Conservation (phyloP, 2,797 vertebrate genomes). For the Catharus ustulatus region DNA sequence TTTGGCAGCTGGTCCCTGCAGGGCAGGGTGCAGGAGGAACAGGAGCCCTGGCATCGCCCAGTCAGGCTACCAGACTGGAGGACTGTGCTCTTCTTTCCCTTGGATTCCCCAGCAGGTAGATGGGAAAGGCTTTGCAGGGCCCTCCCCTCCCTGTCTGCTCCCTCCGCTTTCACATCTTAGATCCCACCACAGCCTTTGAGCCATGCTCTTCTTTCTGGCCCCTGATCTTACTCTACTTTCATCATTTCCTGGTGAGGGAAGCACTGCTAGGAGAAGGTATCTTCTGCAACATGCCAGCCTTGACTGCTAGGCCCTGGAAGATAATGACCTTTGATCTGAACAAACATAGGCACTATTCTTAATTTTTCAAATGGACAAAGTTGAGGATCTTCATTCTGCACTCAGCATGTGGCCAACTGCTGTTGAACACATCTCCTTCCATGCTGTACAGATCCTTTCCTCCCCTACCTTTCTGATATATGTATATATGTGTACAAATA, state of each 20-base stretch:
- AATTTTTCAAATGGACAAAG: background rate
- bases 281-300: conserved; percentile 12
- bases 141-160: background rate
- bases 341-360: background rate
- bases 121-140: background rate
- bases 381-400: conserved; percentile 56
- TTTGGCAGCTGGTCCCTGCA: background rate
- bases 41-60: rapidly evolving
- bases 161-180: background rate
- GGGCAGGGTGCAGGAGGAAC: background rate
- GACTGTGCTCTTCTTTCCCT: background rate
- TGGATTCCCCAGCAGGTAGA: background rate
- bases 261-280: background rate
- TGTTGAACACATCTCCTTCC: conserved; percentile 35
- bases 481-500: background rate
- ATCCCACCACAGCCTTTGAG: background rate
- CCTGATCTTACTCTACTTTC: background rate
- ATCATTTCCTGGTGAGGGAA: background rate
- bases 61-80: background rate
- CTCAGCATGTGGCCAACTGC: conserved; percentile 47
- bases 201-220: background rate
- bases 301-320: conserved; percentile 25
- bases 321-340: background rate
- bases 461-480: background rate
- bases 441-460: conserved; percentile 28